Conservation (phyloP, 2,888 invertebrate genomes). For the Amitus sp. region DNA sequence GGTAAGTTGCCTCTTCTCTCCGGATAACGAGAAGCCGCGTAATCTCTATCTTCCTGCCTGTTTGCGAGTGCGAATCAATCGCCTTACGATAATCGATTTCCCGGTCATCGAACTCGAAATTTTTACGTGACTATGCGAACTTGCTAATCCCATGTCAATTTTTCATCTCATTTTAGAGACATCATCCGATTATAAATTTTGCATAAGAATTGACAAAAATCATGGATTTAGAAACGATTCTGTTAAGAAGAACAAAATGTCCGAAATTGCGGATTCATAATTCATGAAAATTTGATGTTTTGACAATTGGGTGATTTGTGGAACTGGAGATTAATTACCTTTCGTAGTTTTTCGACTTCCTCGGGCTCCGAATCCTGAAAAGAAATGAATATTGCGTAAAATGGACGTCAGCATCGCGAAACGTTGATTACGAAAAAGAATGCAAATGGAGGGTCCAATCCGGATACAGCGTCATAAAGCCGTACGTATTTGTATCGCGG, state of each 20-base stretch:
- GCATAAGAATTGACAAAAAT: too few relatives aligned
- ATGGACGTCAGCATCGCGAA: background rate
- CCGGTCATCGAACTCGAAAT: conserved; percentile 25
- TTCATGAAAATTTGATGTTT: too few relatives aligned
- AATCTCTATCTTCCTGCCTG: conserved; percentile 26
- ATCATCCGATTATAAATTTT: too few relatives aligned
- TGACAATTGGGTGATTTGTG: too few relatives aligned
- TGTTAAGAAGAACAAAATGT: too few relatives aligned
- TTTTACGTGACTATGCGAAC: too few relatives aligned
- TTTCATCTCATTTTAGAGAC: too few relatives aligned
- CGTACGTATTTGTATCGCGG: conserved; percentile 1
- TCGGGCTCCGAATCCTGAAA: conserved; percentile 10
- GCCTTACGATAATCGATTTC: conserved; percentile 35
- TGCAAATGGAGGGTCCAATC: background rate
- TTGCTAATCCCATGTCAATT: too few relatives aligned
- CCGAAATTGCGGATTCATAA: too few relatives aligned
- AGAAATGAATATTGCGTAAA: background rate
- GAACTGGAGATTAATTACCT: conserved; percentile 16
- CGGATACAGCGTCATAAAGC: background rate
- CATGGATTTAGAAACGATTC: background rate
- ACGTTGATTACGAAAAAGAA: background rate
- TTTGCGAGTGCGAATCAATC: conserved; percentile 12
- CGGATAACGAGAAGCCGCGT: conserved; percentile 30
- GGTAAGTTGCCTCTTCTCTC: conserved; percentile 19
- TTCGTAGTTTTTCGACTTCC: conserved; percentile 35